Conservation (phyloP, 2,113 vertebrate genomes). For the Rissa tridactyla region DNA sequence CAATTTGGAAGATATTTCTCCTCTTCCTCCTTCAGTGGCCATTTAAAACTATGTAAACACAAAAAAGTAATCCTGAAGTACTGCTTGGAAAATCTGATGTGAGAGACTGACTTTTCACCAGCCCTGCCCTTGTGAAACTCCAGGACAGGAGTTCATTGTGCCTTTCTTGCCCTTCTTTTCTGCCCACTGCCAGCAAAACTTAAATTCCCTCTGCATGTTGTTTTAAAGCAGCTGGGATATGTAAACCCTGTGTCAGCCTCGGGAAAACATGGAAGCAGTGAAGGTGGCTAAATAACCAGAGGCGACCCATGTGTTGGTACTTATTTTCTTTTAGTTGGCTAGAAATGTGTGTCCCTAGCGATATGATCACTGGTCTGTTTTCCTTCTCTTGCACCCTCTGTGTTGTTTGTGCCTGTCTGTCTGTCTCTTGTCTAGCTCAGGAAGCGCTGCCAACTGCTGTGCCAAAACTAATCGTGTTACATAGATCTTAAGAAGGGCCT, state of each 20-base stretch:
- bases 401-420: slow-evolving; percentile 20
- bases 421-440: slow-evolving; percentile 8
- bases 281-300: background rate
- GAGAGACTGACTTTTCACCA: background rate
- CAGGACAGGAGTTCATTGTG: background rate
- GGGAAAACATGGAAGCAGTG: background rate
- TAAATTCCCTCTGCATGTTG: background rate
- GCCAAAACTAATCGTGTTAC: background rate
- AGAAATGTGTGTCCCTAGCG: background rate
- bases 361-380: slow-evolving; percentile 48
- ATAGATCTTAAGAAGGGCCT: background rate
- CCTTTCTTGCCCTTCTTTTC: background rate
- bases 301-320: background rate
- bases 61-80: background rate
- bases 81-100: background rate
- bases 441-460: background rate
- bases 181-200: background rate
- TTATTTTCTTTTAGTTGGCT: background rate
- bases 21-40: background rate
- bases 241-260: background rate
- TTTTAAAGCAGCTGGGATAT: background rate
- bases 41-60: background rate
- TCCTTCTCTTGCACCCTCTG: slow-evolving; percentile 69
- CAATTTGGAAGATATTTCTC: background rate
- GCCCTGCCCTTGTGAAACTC: background rate